A percentile compares a stretch with the other conserved stretches of the same genome.
phyloP scores from a whole-genome alignment of 2,888 invertebrate species.

The Ligdia adustata region DNA sequence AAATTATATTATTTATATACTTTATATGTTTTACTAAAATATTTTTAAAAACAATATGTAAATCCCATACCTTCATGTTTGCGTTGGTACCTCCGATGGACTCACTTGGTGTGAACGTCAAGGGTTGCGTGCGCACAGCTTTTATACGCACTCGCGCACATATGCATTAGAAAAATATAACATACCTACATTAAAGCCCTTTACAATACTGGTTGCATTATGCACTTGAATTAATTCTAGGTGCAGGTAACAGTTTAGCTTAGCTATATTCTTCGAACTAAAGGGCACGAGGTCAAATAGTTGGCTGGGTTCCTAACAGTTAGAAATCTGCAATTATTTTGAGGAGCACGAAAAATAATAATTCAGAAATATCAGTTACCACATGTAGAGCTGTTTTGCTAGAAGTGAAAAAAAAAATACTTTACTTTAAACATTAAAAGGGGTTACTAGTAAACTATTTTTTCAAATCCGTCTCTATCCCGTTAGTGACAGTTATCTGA shows the following conservation, averaged over 20 bases:
- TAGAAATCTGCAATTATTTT: too few species aligned
- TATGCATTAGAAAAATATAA: constrained; percentile 59
- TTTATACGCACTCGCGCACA: constrained; percentile 60
- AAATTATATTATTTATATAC: too few species aligned
- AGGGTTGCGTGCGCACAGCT: constrained; percentile 59
- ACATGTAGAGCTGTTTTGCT: too few species aligned
- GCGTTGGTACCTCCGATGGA: constrained; percentile 56
- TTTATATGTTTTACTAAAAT: too few species aligned
- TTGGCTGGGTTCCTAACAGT: too few species aligned
- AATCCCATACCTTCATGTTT: constrained; percentile 70
- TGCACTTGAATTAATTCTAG: constrained; percentile 11
- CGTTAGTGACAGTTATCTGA: too few species aligned
- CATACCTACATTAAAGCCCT: constrained; percentile 60
- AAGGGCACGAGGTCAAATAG: constrained; percentile 32
- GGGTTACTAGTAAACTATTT: too few species aligned
- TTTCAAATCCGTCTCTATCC: too few species aligned
- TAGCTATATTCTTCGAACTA: constrained; percentile 13
- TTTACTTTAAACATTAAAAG: too few species aligned
- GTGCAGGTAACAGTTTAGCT: constrained; percentile 6
- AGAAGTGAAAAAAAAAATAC: too few species aligned
- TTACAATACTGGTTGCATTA: constrained; percentile 51
- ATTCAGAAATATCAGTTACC: too few species aligned
- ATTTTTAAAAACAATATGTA: constrained; percentile 6
- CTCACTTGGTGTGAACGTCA: constrained; percentile 60
- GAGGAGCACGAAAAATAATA: too few species aligned